Evolutionary conservation across 1,140 invertebrate genomes (phyloP).

Genomic region (Cyrtorhinus lividipennis): DNA sequence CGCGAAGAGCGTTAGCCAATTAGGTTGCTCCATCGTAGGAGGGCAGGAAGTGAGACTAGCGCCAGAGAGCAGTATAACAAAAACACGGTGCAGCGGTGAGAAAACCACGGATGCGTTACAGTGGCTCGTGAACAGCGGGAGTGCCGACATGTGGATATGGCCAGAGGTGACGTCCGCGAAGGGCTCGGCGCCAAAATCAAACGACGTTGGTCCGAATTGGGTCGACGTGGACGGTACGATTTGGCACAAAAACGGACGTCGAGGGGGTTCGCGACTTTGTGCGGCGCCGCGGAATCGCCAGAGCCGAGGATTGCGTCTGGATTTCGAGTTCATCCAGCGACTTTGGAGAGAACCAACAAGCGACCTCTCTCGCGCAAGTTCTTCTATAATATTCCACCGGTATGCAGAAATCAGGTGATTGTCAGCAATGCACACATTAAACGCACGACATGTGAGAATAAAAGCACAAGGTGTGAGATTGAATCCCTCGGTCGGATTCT

Average conservation of each 20-base stretch:
- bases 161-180: not conserved
- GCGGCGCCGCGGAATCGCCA: constrained; percentile 3
- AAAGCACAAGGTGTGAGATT: no score
- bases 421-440: no score
- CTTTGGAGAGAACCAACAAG: not conserved
- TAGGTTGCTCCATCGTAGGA: not conserved
- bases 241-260: not conserved
- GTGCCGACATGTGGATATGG: not conserved
- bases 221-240: constrained; percentile 4
- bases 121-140: not conserved
- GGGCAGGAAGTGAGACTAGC: no score
- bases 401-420: no score
- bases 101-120: constrained; percentile 8
- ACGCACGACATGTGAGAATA: no score
- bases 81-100: not conserved
- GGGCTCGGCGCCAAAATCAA: constrained; percentile 9
- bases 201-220: constrained; percentile 5
- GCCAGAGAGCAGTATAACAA: not conserved
- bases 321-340: not conserved
- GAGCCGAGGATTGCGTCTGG: constrained; percentile 3
- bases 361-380: constrained; percentile 7
- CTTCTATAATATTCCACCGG: constrained; percentile 1
- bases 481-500: no score
- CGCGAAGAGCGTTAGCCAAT: constrained; percentile 1
- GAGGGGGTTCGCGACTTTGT: constrained; percentile 1